Base-by-base conservation (phyloP, 2,888 invertebrate species). In the Stenurella melanura region DNA sequence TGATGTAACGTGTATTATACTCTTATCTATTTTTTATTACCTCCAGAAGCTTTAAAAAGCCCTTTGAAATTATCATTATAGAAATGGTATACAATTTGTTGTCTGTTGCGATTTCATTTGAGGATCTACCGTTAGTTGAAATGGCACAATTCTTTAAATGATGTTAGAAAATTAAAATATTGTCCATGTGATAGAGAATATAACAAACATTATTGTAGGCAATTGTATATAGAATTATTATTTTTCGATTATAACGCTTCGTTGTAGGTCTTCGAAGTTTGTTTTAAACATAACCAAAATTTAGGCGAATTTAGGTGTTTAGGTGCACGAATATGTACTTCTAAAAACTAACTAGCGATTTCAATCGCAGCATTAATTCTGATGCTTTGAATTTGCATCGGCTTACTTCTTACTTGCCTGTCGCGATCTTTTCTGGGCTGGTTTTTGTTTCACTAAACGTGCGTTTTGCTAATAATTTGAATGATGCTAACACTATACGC, bases 1-100 rank as follows among this genome's bases (percentile, higher is more conserved):
- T 72, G 72, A 72, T 72, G 72, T 72, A 72, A 61, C 19, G 72
- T 72, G 72, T 72, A 72, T 72, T 72, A 70, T 70, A 70, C 42
- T 60, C 42, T 69, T 72, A 72, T 72, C 72, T 72, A 63, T 72
- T 72, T 54, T 63, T 72, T 61, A 50, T 63, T 61, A 38, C 50
- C 21, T 19, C 21, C 21, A 30, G 50, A 30, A 61, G 61, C 38
- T 42, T 70, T 58, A 61, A 72, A n/a, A 58, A 63, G 72, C 63
- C 30, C 18, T 72, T 54, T 50, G 26, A 54, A 72, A 72, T 72
- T 72, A 54, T 54, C 61, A 42, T 54, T 72, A 42, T 63, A 15
- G 42, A 9, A 68, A 70, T 6, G 11, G 12, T 38, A 60, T 61
- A 61, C 11, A 64, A 26, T 71, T 71, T 50, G 42, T 42, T 61